These are phyloP conservation scores for Salpingus planirostris DNA, from an alignment of 2,888 invertebrate species.

Conservation along the genomic window DNA sequence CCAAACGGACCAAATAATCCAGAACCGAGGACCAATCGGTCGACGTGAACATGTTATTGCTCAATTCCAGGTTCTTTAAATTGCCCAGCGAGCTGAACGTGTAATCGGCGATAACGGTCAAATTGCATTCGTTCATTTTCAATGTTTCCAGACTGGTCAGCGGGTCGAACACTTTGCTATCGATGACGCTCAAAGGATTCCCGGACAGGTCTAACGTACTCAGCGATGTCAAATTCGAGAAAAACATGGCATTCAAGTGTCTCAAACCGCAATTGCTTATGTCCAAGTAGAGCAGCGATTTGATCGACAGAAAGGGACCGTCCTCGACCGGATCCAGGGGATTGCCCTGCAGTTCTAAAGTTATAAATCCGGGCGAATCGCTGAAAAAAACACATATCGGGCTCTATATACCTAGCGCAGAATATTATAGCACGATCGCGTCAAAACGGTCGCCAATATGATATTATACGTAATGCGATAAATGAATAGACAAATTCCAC, in stretches of 20 bases:
- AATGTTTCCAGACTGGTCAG: constrained; percentile 57
- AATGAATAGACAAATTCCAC: too few species aligned
- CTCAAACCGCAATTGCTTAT: constrained; percentile 56
- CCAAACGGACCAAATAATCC: constrained; percentile 51
- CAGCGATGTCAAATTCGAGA: constrained; percentile 56
- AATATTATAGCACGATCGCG: too few species aligned
- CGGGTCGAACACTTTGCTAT: constrained; percentile 52
- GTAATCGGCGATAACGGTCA: constrained; percentile 48
- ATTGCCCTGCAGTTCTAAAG: constrained; percentile 62
- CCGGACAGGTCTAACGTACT: constrained; percentile 61
- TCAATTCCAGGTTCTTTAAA: constrained; percentile 55
- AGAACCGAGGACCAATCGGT: constrained; percentile 55
- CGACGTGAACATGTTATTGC: constrained; percentile 52
- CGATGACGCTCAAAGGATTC: constrained; percentile 53
- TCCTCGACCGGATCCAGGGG: constrained; percentile 51
- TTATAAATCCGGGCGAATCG: constrained; percentile 58
- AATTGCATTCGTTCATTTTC: constrained; percentile 56
- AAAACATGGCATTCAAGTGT: constrained; percentile 52
- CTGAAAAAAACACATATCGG: too few species aligned
- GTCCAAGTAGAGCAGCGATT: constrained; percentile 58
- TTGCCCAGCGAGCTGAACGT: constrained; percentile 51
- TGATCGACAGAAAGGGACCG: constrained; percentile 57
- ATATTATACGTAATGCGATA: too few species aligned
- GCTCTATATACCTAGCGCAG: not conserved
- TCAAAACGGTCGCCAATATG: too few species aligned